Evolutionary conservation across 2,113 vertebrate genomes (phyloP).

Genomic region (Pipa parva): DNA sequence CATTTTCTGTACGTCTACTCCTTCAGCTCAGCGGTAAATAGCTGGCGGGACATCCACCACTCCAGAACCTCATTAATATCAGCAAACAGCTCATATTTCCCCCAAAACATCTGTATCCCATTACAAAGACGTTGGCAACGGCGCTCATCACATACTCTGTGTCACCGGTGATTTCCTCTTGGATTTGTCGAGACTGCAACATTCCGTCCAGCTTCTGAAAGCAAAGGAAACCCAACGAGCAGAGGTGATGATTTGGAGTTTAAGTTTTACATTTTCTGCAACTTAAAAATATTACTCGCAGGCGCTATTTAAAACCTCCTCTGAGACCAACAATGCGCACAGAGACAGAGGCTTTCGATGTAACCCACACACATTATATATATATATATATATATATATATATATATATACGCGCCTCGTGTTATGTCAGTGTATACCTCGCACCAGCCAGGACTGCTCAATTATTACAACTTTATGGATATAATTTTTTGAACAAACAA

Average conservation of each 20-base stretch:
- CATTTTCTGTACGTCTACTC: slow-evolving; percentile 35
- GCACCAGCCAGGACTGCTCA: no score
- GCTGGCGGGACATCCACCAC: slow-evolving; percentile 57
- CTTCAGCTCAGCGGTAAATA: slow-evolving; percentile 58
- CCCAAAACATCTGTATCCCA: slow-evolving; percentile 63
- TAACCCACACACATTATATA: no score
- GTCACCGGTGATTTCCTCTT: slow-evolving; percentile 98
- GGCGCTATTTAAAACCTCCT: background rate
- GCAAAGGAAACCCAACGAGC: slow-evolving; percentile 42
- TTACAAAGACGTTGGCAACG: slow-evolving; percentile 59
- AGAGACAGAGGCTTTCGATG: no score
- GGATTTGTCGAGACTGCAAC: slow-evolving; percentile 93
- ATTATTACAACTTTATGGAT: no score
- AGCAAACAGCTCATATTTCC: slow-evolving; percentile 61
- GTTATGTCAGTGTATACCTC: no score
- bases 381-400: no score
- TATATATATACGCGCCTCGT: no score
- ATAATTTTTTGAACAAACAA: no score
- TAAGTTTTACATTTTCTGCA: background rate
- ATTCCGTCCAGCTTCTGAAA: slow-evolving; percentile 94
- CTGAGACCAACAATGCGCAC: background rate
- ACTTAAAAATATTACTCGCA: background rate
- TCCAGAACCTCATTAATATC: slow-evolving; percentile 63
- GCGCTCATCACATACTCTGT: slow-evolving; percentile 84
- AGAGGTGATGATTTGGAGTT: background rate